Percentiles rank a stretch among this genome's conserved stretches.
Evolutionary conservation across 2,113 vertebrate genomes (phyloP).

Genomic region (Bujurquina vittata): DNA sequence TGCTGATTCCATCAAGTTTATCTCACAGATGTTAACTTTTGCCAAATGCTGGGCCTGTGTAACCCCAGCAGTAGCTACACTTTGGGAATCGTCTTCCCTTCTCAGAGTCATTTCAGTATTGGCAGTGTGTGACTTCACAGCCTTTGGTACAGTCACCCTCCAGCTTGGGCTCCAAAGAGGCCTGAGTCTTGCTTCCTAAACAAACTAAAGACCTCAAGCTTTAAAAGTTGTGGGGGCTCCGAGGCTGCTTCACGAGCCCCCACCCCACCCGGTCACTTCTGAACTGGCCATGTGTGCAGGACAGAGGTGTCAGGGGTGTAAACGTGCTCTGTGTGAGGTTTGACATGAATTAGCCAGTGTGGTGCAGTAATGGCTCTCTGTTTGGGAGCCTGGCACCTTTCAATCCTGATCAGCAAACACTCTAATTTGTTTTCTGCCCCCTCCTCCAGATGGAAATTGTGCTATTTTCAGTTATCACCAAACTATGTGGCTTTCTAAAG

Average conservation of each 20-base stretch:
- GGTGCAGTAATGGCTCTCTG: constrained; percentile 32
- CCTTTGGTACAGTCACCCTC: constrained; percentile 27
- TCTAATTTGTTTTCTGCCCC: constrained; percentile 57
- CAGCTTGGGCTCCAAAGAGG: constrained; percentile 9
- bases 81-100: neutral
- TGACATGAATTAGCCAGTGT: constrained; percentile 47
- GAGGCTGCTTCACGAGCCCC: constrained; percentile 23
- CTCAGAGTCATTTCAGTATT: neutral
- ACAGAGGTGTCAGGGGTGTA: constrained; percentile 46
- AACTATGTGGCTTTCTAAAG: constrained; percentile 25
- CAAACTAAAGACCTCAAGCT: constrained; percentile 53
- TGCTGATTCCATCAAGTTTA: neutral
- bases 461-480: constrained; percentile 16
- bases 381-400: constrained; percentile 33
- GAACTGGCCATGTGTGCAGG: constrained; percentile 46
- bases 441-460: neutral
- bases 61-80: neutral
- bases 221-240: constrained; percentile 50
- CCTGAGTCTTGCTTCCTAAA: constrained; percentile 58
- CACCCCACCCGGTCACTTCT: constrained; percentile 46
- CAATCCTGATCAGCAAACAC: constrained; percentile 53
- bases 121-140: constrained; percentile 29
- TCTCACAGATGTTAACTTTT: neutral
- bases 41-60: neutral
- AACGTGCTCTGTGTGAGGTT: constrained; percentile 42